Evolutionary conservation across 2,888 invertebrate genomes (phyloP), one percentile per base, ranked within the genome.

Genomic region (Drosophila longiperda): DNA sequence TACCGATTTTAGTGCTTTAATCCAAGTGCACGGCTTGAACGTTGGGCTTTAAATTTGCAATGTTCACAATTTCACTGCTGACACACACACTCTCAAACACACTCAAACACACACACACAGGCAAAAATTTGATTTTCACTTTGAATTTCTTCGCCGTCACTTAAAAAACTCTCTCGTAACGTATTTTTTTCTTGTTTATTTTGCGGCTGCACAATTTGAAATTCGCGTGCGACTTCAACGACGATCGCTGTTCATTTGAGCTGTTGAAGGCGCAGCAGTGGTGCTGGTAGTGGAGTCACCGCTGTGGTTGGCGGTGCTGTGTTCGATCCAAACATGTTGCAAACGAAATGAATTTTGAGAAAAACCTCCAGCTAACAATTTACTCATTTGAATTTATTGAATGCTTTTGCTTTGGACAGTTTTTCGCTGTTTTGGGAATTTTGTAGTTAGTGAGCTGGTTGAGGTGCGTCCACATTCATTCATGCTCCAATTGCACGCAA

Each of bases 151-250:
- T 62, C 66, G 65, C 23, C 70, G 57, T 65, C 38, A 66, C 60
- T 53, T 53, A 34, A 65, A 66, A 70, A 86, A 74, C 83, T 83
- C 84, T 84, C 87, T 83, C 87, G 87, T 61, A 66, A 74, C 63
- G 69, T 66, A 59, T 67, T 58, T 11, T 11, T 15, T 52, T 52
- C 33, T 40, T 48, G 71, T 52, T 49, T 34, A 15, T 58, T 58
- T 49, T 55, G 76, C 76, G 59, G 52, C 55, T 64, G 38, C 26
- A 9, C 62, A 68, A 76, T 79, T 84, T 54, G 38, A 76, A 77
- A 87, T 88, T 90, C 90, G 89, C 86, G 89, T 87, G 83, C 79
- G 75, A 79, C 81, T 85, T 83, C 75, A 85, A 71, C 90, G 87
- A 58, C 90, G 76, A 71, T 61, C 87, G 74, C 52, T 75, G 75